Evolutionary conservation across 2,113 vertebrate genomes (phyloP), one percentile per base, ranked within the genome.

Genomic region (Seriola quinqueradiata): DNA sequence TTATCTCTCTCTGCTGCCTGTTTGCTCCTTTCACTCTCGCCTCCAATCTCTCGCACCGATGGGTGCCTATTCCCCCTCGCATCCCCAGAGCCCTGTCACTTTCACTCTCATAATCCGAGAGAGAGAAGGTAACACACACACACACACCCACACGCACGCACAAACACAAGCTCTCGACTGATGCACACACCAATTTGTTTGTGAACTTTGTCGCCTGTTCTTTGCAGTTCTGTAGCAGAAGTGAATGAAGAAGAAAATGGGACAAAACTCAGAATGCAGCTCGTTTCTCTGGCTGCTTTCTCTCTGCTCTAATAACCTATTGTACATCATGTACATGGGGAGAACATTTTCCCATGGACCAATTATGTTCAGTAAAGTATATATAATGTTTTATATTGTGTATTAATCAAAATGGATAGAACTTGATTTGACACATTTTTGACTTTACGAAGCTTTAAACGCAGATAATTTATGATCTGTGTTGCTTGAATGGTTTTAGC

Each of bases 1-100:
- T 86, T 78, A 90, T 89, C 81, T 84, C 75, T 38, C 65, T 23
- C 48, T 21, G n/a, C 63, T 82, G 88, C 84, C 88, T 68, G 76
- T 70, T 81, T 46, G 61, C 84, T 75, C 75, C 74, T 79, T 86
- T 83, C 84, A 71, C 58, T 74, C 77, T 21, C 60, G 79, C 63
- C 64, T 57, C 28, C 77, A 82, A 85, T 86, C 79, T 72, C 72
- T 52, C 64, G 69, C 83, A 57, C 71, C 36, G n/a, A 57, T 48
- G 46, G 73, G 61, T 7, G 3, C 81, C 48, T 28, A 85, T 63
- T 78, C 70, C 60, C 60, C 60, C 66, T 46, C 60, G 7, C 10
- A 23, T 17, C 57, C 72, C 72, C 59, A 0, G 25, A 75, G 63
- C 57, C 4, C 59, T 11, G 14, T 46, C 58, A 9, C n/a, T 13